phyloP scores from a whole-genome alignment of 2,797 vertebrate species.

The Phoebastria nigripes region DNA sequence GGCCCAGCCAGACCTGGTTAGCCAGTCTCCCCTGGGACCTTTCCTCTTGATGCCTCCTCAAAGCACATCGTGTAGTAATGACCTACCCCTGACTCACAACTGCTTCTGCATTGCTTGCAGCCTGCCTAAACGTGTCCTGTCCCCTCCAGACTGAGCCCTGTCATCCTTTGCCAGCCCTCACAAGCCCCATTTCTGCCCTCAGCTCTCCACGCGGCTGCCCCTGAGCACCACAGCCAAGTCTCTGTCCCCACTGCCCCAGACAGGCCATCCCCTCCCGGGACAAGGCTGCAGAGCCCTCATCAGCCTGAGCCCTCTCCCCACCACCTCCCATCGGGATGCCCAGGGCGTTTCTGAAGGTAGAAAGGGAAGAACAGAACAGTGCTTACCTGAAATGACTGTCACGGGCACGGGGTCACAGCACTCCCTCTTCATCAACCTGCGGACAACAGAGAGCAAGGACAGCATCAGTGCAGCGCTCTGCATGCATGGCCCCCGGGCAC shows the following conservation, averaged over 20 bases:
- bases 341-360: neutral
- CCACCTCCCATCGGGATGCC: accelerated
- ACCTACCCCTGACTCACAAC: neutral
- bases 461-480: neutral
- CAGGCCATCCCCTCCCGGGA: accelerated
- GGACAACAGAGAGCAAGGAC: neutral
- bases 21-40: neutral
- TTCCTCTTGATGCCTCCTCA: neutral
- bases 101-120: neutral
- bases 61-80: neutral
- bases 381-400: neutral
- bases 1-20: neutral
- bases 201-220: neutral
- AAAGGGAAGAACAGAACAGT: neutral
- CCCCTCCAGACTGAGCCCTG: neutral
- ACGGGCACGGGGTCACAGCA: neutral
- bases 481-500: accelerated
- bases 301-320: neutral
- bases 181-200: neutral
- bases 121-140: neutral
- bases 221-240: neutral
- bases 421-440: conserved; percentile 31
- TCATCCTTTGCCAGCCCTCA: neutral
- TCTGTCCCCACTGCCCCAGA: neutral
- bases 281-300: neutral